Percentiles rank a stretch among this genome's conserved stretches.
Evolutionary conservation across 2,888 invertebrate species (phyloP).

Genomic region (Ypsolopha sequella): DNA sequence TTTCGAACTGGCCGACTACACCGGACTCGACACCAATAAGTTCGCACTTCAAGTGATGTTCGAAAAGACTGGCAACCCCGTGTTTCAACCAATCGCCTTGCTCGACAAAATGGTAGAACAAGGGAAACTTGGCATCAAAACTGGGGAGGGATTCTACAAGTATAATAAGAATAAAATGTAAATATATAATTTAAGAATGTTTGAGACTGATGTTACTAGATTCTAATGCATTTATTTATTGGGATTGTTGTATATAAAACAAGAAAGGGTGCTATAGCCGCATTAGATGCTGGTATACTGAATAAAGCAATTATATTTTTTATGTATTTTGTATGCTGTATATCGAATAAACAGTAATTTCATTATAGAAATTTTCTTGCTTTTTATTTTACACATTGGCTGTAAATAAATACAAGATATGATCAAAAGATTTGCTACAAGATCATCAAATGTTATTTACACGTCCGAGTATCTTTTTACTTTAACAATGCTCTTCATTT

Average conservation of each 20-base stretch:
- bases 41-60: conserved; percentile 86
- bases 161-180: conserved; percentile 53
- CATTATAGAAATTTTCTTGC: too few relatives aligned
- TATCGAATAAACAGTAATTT: too few relatives aligned
- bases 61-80: conserved; percentile 65
- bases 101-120: conserved; percentile 79
- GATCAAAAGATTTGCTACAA: too few relatives aligned
- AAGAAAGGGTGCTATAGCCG: not conserved
- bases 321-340: too few relatives aligned
- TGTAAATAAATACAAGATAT: too few relatives aligned
- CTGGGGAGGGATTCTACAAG: conserved; percentile 88
- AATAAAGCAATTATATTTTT: too few relatives aligned
- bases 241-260: not conserved
- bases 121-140: conserved; percentile 84
- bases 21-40: conserved; percentile 85
- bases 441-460: too few relatives aligned
- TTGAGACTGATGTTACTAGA: not conserved
- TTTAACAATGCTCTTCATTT: too few relatives aligned
- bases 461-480: too few relatives aligned
- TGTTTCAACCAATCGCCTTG: conserved; percentile 68
- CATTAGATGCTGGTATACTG: too few relatives aligned
- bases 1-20: conserved; percentile 87
- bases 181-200: not conserved
- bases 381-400: too few relatives aligned
- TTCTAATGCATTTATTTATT: not conserved